Evolutionary conservation across 2,113 vertebrate species (phyloP).

Genomic region (Phaethornis superciliosus): DNA sequence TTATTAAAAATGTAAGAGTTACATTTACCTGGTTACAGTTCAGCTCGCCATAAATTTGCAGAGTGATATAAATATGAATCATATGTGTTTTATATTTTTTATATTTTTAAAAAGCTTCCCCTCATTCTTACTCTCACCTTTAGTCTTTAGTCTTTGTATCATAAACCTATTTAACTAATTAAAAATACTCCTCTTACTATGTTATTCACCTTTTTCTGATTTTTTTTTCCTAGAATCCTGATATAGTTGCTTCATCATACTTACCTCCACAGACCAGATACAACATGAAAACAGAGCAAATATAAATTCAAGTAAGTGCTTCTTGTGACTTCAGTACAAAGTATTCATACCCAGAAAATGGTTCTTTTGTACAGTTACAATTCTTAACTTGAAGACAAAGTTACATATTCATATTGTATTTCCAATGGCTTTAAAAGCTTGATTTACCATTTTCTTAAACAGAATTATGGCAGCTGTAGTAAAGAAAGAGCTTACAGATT

Average conservation of each 20-base stretch:
- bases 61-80: not conserved
- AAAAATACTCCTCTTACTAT: not conserved
- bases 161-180: not conserved
- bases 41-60: not conserved
- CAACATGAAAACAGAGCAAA: not conserved
- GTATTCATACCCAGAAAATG: not conserved
- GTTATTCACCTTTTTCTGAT: not conserved
- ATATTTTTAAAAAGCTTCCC: not conserved
- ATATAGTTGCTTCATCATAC: not conserved
- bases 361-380: not conserved
- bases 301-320: not conserved
- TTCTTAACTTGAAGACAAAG: not conserved
- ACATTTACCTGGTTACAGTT: not conserved
- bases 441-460: not conserved
- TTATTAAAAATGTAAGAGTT: not conserved
- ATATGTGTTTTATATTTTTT: not conserved
- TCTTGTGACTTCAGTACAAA: not conserved
- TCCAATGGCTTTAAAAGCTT: not conserved
- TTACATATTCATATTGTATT: not conserved
- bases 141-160: not conserved
- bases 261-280: not conserved
- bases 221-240: not conserved
- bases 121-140: not conserved
- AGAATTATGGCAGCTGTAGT: not conserved
- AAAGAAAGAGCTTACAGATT: not conserved